Base-by-base conservation (phyloP, 2,797 vertebrate genomes). In the Parotocinclus haroldoi region DNA sequence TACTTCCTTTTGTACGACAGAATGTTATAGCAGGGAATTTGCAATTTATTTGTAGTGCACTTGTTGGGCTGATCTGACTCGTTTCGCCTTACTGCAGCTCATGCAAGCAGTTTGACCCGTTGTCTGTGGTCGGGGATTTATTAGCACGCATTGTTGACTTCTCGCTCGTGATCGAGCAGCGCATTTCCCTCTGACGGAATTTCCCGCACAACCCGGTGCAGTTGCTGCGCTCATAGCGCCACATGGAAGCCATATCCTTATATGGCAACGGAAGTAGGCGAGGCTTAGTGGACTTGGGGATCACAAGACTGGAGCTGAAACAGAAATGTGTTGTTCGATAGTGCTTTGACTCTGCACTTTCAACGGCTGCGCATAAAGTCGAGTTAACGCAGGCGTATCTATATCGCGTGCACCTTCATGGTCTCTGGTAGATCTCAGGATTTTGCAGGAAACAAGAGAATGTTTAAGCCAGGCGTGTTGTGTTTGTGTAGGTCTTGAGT, bases 191-290 rank as follows among this genome's bases (percentile, higher is more conserved):
- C 75, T 87, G 88, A 75, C 81, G 90, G 90, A 91, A 91, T 92
- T 91, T 92, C 88, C 89, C 87, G 87, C 86, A 89, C 79, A 81
- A 79, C 77, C 77, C 83, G 14, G 53, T 81, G 79, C 79, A 78
- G 83, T 86, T 83, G 76, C 85, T 71, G 86, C 88, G 89, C 83
- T 89, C 81, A 85, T 85, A 56, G 74, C 82, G 80, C 80, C 64
- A 70, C 78, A n/a, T 81, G 83, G 80, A 81, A 76, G 81, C 83
- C 85, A 88, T 85, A 17, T 0, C 91, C 89, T 79, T 83, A 63
- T 90, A 83, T 88, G 91, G 91, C 67, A 81, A 82, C 64, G 89
- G 90, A 90, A 89, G 87, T 88, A 18, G 91, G 90, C 76, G 91
- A 83, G 88, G 84, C 82, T 61, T 81, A 9, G 3, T 38, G 68